Percentiles rank a stretch among this genome's conserved stretches.
Conservation (phyloP, 2,797 vertebrate genomes). For the Numenius phaeopus region DNA sequence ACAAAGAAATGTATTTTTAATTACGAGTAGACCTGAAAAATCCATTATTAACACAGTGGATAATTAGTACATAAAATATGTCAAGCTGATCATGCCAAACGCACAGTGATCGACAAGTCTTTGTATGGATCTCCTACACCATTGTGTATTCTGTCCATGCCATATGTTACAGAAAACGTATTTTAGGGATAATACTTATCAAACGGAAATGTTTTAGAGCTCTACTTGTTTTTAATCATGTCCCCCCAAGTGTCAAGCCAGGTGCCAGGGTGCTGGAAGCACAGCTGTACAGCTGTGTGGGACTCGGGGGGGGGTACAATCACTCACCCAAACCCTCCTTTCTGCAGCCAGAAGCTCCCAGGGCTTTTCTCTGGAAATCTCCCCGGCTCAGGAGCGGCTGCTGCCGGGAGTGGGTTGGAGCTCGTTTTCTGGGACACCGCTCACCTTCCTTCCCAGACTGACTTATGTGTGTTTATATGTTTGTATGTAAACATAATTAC, state of each 20-base stretch:
- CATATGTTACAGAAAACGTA: background rate
- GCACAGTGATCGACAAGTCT: background rate
- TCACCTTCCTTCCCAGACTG: background rate
- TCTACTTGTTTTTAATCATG: background rate
- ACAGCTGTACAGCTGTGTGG: background rate
- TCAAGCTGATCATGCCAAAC: background rate
- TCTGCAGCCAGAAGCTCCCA: background rate
- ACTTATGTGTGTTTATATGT: background rate
- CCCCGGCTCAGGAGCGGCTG: background rate
- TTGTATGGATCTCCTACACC: background rate
- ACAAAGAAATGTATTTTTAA: background rate
- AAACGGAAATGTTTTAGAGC: background rate
- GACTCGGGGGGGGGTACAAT: background rate
- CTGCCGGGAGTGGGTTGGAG: background rate
- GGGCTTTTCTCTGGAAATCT: background rate
- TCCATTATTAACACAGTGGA: background rate
- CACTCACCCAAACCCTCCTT: background rate
- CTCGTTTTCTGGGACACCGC: background rate
- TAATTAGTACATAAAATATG: background rate
- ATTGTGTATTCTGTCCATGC: constrained; percentile 58
- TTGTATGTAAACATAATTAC: background rate
- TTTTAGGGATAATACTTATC: background rate
- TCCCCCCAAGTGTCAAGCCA: background rate
- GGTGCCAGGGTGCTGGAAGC: background rate
- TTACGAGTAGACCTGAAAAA: background rate